Conservation (phyloP, 2,113 vertebrate genomes). For the Oriolus oriolus region DNA sequence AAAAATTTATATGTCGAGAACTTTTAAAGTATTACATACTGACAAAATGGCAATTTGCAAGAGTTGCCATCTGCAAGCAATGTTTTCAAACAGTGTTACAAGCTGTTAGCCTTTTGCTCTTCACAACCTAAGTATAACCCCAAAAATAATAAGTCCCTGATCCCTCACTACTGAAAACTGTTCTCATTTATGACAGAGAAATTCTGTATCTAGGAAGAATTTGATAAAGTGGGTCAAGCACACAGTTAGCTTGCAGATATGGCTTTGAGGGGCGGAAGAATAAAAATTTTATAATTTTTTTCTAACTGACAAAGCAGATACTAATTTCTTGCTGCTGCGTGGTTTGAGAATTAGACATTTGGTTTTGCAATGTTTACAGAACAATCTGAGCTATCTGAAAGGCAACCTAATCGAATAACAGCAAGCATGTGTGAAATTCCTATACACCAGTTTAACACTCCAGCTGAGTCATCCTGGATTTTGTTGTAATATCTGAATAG, state of each 20-base stretch:
- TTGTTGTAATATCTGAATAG: background rate
- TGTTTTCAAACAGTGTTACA: background rate
- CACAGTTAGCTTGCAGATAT: background rate
- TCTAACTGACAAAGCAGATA: background rate
- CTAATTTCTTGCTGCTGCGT: background rate
- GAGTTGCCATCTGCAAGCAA: background rate
- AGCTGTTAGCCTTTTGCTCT: background rate
- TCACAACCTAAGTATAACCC: background rate
- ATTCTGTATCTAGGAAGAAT: background rate
- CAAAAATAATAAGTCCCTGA: background rate
- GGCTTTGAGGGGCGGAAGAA: rapidly evolving
- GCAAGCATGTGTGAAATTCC: background rate
- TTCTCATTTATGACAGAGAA: background rate
- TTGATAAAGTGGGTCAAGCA: background rate
- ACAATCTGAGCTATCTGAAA: background rate
- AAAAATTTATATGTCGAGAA: background rate
- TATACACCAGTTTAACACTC: background rate
- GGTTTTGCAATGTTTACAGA: background rate
- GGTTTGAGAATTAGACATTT: background rate
- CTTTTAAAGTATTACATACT: background rate
- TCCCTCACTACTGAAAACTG: background rate
- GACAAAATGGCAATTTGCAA: background rate
- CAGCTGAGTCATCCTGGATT: background rate
- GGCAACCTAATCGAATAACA: background rate
- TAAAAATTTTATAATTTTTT: background rate